Evolutionary conservation across 2,888 invertebrate species (phyloP), one percentile per base, ranked within the genome.

Genomic region (Thyatira batis): DNA sequence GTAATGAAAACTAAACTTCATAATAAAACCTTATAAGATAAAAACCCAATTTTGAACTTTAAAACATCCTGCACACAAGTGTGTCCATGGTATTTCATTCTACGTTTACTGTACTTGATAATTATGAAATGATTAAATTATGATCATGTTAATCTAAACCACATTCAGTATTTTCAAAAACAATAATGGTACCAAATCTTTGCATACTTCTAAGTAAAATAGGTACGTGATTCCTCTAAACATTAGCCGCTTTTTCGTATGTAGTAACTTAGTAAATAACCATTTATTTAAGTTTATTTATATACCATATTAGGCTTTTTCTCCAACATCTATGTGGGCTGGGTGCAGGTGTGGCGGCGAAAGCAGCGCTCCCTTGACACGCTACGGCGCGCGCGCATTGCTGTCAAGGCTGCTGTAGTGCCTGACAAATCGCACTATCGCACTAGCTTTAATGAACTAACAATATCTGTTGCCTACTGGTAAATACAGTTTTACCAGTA

Each of bases 351-450:
- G 89, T 84, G 87, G 83, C 88, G 81, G 89, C 89, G 91, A 91
- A 91, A 91, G 91, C 91, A 89, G 89, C 78, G 85, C 88, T 89
- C 91, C 91, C 91, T 91, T 91, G 91, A 91, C 91, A 91, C 82
- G 90, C 82, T 83, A 89, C 90, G 89, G 86, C 87, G 89, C 86
- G 79, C 87, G 90, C 87, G 87, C 90, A 91, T 91, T 91, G 90
- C 89, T 78, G 91, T 89, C 91, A 91, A 91, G 91, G 91, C 85
- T 80, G 61, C 67, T 74, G 76, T 81, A 74, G 69, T 76, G 70
- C 75, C 71, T 76, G 67, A 72, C 70, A 62, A 66, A 67, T 69
- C 69, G 65, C 67, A 69, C 68, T 69, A 66, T 71, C n/a, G 73
- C 61, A 63, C 64, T 66, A 71, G 17, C 17, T 60, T 75, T 78